A percentile compares a stretch with the other conserved stretches of the same genome.
Conservation (phyloP, 2,888 invertebrate species). For the Norana najaformis region DNA sequence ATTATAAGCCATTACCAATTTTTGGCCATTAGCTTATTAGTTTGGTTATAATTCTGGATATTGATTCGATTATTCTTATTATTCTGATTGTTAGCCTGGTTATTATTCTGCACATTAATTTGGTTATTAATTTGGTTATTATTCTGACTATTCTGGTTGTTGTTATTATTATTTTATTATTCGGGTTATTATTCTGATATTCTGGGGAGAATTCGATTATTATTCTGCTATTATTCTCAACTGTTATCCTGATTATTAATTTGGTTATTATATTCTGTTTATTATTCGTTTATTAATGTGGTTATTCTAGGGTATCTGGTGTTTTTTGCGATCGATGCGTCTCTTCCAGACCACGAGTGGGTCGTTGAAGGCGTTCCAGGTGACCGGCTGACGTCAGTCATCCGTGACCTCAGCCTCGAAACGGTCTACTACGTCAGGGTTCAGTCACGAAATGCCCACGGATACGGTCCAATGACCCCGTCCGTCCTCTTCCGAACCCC, state of each 20-base stretch:
- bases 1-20: neutral
- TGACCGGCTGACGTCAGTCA: slow-evolving; percentile 78
- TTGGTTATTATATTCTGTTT: too few species aligned
- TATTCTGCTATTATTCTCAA: neutral
- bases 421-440: slow-evolving; percentile 92
- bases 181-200: neutral
- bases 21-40: neutral
- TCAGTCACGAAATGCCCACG: slow-evolving; percentile 85
- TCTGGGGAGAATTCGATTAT: neutral
- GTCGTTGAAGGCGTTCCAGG: slow-evolving; percentile 78
- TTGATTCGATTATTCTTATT: neutral
- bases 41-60: neutral
- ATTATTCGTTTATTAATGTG: too few species aligned
- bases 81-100: neutral
- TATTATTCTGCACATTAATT: neutral
- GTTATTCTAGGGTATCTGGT: slow-evolving; percentile 73
- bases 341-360: slow-evolving; percentile 82
- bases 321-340: slow-evolving; percentile 81
- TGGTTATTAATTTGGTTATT: neutral
- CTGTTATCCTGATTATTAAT: neutral
- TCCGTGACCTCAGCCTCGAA: slow-evolving; percentile 79
- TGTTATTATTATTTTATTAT: neutral
- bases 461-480: slow-evolving; percentile 84
- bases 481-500: slow-evolving; percentile 67
- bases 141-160: neutral